Evolutionary conservation across 92 coral and sea anemone genomes (phyloP).

Genomic region (Epizoanthus illoricatus): DNA sequence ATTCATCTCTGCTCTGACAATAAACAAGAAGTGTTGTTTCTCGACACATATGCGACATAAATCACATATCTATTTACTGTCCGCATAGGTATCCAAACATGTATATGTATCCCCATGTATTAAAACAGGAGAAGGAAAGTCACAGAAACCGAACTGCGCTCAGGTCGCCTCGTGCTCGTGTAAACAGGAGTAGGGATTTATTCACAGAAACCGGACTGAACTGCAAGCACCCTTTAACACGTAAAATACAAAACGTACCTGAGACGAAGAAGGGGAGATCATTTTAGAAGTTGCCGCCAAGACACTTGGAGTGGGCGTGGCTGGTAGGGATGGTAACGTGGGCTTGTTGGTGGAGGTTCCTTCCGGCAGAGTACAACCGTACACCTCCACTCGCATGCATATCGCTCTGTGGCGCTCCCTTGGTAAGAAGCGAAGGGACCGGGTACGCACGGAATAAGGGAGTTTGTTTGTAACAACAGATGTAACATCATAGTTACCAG

Average conservation of each 20-base stretch:
- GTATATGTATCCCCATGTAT: no score
- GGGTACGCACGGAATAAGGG: background rate
- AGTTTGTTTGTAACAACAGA: conserved; percentile 24
- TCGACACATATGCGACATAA: no score
- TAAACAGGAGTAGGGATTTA: no score
- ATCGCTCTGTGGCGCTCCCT: background rate
- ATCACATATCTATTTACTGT: no score
- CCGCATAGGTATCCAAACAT: no score
- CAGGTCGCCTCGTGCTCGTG: no score
- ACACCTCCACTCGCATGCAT: conserved; percentile 38
- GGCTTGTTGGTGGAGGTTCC: conserved; percentile 16
- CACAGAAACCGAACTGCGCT: no score
- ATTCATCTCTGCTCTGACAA: no score
- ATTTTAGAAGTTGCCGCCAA: background rate
- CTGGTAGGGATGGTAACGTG: conserved; percentile 12
- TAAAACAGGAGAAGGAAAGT: no score
- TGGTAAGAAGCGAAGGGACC: conserved; percentile 22
- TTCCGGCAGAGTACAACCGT: conserved; percentile 30
- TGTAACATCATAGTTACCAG: background rate
- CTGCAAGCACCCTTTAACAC: no score
- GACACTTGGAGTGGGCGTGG: background rate
- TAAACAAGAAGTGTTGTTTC: no score
- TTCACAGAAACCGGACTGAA: no score
- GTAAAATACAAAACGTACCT: background rate
- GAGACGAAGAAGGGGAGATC: background rate